Conservation (phyloP, 2,113 vertebrate species). For the Halcyon malimbica region DNA sequence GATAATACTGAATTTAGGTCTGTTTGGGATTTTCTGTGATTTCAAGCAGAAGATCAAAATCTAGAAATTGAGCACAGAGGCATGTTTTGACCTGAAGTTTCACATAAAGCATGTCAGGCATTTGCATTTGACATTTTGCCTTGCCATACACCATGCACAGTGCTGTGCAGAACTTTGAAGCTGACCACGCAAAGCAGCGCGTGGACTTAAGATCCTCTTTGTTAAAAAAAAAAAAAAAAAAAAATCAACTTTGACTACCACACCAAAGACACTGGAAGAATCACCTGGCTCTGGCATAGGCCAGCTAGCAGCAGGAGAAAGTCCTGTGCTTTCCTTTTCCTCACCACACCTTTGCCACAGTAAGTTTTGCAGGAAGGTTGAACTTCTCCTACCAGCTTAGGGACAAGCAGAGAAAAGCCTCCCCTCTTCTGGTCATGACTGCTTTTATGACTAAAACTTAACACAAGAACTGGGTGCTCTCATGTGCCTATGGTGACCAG, state of each 20-base stretch:
- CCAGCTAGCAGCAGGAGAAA: background rate
- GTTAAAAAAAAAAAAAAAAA: background rate
- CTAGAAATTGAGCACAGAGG: background rate
- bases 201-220: background rate
- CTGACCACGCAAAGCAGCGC: background rate
- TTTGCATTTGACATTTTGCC: background rate
- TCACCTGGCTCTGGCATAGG: background rate
- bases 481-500: rapidly evolving
- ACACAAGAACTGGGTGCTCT: background rate
- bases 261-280: background rate
- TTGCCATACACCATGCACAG: background rate
- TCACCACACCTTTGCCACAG: rapidly evolving
- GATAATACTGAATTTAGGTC: background rate
- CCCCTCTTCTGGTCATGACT: background rate
- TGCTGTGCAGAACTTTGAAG: background rate
- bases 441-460: background rate
- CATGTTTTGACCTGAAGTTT: background rate
- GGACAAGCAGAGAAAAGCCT: background rate
- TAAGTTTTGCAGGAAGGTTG: background rate
- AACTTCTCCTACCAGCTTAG: background rate
- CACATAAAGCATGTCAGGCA: background rate
- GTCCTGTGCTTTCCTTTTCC: background rate
- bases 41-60: background rate
- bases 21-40: background rate
- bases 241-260: background rate